Evolutionary conservation across 1,140 invertebrate genomes (phyloP).

Genomic region (Agrilus planipennis): DNA sequence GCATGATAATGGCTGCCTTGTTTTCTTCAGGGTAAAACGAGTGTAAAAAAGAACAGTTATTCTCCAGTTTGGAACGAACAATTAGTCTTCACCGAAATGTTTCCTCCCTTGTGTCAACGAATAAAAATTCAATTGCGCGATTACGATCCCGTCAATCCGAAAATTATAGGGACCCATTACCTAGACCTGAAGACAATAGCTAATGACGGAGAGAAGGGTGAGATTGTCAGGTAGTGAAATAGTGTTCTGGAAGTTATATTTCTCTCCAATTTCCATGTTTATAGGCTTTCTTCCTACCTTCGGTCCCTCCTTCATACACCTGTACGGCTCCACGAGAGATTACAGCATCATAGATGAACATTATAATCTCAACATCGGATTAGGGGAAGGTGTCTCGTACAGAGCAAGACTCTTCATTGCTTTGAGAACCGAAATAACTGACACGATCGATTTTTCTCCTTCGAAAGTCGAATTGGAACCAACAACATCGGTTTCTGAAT

Average conservation of each 20-base stretch:
- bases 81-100: constrained; percentile 77
- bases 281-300: constrained; percentile 77
- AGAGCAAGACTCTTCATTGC: constrained; percentile 54
- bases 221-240: constrained; percentile 17
- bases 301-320: constrained; percentile 71
- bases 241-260: constrained; percentile 8
- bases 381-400: constrained; percentile 77
- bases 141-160: constrained; percentile 65
- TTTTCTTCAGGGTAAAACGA: constrained; percentile 57
- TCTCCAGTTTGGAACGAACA: constrained; percentile 77
- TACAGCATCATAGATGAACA: constrained; percentile 71
- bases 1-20: background rate
- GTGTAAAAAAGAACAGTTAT: constrained; percentile 64
- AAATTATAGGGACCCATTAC: constrained; percentile 73
- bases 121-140: constrained; percentile 72
- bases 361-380: constrained; percentile 66
- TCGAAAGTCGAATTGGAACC: constrained; percentile 60
- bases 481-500: constrained; percentile 52
- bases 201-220: constrained; percentile 71
- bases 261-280: constrained; percentile 16
- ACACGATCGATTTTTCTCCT: constrained; percentile 52
- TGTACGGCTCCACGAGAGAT: constrained; percentile 78
- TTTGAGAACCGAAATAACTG: constrained; percentile 64
- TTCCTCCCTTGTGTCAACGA: constrained; percentile 72
- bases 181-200: constrained; percentile 71